A percentile compares a stretch with the other conserved stretches of the same genome.
Conservation (phyloP, 2,113 vertebrate genomes). For the Fulica atra region DNA sequence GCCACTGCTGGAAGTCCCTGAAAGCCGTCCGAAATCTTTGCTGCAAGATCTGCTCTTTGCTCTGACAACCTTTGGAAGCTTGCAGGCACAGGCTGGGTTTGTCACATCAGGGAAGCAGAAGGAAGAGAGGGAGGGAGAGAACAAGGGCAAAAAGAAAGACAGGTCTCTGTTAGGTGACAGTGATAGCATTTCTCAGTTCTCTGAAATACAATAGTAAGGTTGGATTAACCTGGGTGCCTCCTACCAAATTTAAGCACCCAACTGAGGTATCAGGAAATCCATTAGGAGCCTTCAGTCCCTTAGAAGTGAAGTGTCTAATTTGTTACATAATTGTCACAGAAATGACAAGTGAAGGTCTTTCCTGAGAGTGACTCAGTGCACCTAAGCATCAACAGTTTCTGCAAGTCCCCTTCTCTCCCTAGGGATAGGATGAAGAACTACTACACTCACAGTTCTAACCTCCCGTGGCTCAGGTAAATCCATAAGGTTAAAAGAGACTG, state of each 20-base stretch:
- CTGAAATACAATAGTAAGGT: neutral
- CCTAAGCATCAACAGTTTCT: neutral
- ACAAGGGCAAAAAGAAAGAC: neutral
- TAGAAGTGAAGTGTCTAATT: neutral
- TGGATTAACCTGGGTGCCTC: conserved; percentile 7
- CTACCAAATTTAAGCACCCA: conserved; percentile 10
- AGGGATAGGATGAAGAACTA: neutral
- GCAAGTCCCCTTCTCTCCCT: neutral
- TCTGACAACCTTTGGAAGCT: conserved; percentile 92
- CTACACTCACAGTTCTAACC: neutral
- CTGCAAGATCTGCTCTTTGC: conserved; percentile 93
- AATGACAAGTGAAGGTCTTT: neutral
- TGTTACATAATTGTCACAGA: neutral
- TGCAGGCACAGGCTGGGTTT: conserved; percentile 88
- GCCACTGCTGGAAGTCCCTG: conserved; percentile 95
- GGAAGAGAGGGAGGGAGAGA: neutral
- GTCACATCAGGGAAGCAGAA: conserved; percentile 3
- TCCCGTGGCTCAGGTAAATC: neutral
- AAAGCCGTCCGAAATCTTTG: conserved; percentile 88
- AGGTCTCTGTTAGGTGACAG: conserved; percentile 28
- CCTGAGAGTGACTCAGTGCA: neutral
- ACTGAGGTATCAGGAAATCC: conserved; percentile 2
- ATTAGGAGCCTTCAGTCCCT: conserved; percentile 11
- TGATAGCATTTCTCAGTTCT: neutral
- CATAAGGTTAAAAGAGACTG: neutral